Base-by-base conservation (phyloP, 2,113 vertebrate genomes). In the Neolamprologus toae region DNA sequence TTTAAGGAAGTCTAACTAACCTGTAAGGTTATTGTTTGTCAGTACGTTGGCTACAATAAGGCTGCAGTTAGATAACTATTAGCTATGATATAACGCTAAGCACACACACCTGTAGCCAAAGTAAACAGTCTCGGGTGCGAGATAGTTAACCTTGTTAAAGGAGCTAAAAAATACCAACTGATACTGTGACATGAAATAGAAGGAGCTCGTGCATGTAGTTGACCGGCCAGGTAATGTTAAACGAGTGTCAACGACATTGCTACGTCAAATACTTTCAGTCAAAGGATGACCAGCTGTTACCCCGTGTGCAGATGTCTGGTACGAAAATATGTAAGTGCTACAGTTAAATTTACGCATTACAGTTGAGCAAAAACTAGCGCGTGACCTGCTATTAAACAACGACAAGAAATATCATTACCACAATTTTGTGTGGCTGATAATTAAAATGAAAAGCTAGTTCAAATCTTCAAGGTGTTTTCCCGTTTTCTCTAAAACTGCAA, bases 31-130 rank as follows among this genome's bases (percentile, higher is more conserved):
- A 5, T 53, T 61, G 9, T 31, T 40, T 76, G 49, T 26, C 57
- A 63, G 5, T 16, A 11, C 21, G 19, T 33, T 54, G 37, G 21
- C 57, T 81, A 3, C 19, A 66, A 11, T 35, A 71, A 13, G 51
- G 37, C 49, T 35, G 7, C 54, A 49, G 19, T 87, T 86, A 11
- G 81, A 80, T 51, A 86, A 84, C 16, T 31, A 14, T 16, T 17
- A 85, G 82, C 84, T 78, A 10, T 87, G 82, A 92, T 61, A 87
- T 59, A 88, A 90, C 81, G 42, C 79, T 61, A 17, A 63, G 16
- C 51, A 85, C 82, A 92, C 73, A 78, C 95, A 95, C 95, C 86
- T 93, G 93, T 93, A 90, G 92, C 92, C 61, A 73, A 47, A 93
- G 89, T 93, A 90, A 94, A 94, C 88, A 92, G 3, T 86, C 79